These are phyloP conservation scores for Ictalurus furcatus DNA, from an alignment of 2,113 vertebrate species.

Conservation along the genomic window DNA sequence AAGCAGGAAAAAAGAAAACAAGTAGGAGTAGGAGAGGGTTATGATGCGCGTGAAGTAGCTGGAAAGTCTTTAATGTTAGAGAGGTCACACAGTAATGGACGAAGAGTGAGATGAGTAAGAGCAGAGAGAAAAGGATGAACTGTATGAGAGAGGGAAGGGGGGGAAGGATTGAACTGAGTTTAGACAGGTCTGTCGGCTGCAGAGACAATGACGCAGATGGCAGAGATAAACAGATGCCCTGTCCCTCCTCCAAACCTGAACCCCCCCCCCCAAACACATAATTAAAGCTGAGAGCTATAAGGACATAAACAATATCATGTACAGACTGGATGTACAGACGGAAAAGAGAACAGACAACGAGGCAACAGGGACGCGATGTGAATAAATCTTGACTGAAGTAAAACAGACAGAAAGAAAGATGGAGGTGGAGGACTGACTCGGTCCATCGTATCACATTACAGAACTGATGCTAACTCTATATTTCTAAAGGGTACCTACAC, in stretches of 20 bases:
- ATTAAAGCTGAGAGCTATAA: conserved; percentile 25
- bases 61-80: conserved; percentile 6
- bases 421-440: background rate
- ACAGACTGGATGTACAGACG: background rate
- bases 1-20: background rate
- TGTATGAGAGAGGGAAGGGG: background rate
- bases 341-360: background rate
- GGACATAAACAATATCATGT: conserved; percentile 13
- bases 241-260: conserved; percentile 9
- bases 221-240: conserved; percentile 19
- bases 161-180: background rate
- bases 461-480: background rate
- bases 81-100: conserved; percentile 14
- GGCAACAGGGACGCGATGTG: background rate
- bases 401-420: background rate
- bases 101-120: conserved; percentile 23
- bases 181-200: background rate
- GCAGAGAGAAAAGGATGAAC: conserved; percentile 5
- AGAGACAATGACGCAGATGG: conserved; percentile 17
- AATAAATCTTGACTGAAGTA: background rate
- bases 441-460: background rate
- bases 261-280: background rate
- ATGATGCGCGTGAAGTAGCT: background rate
- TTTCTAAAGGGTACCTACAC: background rate
- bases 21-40: background rate